Conservation (phyloP, 2,888 invertebrate species). For the Archaeoteleia sp. region DNA sequence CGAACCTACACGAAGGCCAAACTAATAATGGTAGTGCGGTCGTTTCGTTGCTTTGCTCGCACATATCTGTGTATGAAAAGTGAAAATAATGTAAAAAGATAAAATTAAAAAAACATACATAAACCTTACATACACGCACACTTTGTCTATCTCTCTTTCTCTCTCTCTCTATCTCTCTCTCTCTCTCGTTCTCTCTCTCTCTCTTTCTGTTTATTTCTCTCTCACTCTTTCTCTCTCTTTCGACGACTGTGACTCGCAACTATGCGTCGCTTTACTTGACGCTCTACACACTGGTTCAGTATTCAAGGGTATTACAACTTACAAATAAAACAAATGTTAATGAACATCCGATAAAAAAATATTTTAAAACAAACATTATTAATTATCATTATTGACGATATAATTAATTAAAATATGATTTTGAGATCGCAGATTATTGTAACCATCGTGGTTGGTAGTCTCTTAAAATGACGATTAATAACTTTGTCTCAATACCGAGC, state of each 20-base stretch:
- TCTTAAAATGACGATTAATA: too few relatives aligned
- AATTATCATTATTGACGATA: too few relatives aligned
- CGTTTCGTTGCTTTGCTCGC: slow-evolving; percentile 52
- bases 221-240: slow-evolving; percentile 3
- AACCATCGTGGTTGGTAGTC: too few relatives aligned
- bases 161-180: slow-evolving; percentile 1
- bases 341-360: slow-evolving; percentile 5
- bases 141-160: not conserved
- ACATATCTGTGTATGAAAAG: slow-evolving; percentile 45
- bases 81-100: slow-evolving; percentile 41
- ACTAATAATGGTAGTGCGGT: slow-evolving; percentile 46
- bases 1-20: slow-evolving; percentile 40
- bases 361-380: too few relatives aligned
- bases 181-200: not conserved
- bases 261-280: slow-evolving; percentile 14
- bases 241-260: slow-evolving; percentile 47
- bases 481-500: too few relatives aligned
- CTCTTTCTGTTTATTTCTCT: not conserved
- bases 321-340: not conserved
- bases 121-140: slow-evolving; percentile 31
- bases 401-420: too few relatives aligned
- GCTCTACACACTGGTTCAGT: not conserved
- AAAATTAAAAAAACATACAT: slow-evolving; percentile 38
- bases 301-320: slow-evolving; percentile 1
- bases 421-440: too few relatives aligned